Conservation (phyloP, 2,888 invertebrate species). For the Euplexia lucipara region DNA sequence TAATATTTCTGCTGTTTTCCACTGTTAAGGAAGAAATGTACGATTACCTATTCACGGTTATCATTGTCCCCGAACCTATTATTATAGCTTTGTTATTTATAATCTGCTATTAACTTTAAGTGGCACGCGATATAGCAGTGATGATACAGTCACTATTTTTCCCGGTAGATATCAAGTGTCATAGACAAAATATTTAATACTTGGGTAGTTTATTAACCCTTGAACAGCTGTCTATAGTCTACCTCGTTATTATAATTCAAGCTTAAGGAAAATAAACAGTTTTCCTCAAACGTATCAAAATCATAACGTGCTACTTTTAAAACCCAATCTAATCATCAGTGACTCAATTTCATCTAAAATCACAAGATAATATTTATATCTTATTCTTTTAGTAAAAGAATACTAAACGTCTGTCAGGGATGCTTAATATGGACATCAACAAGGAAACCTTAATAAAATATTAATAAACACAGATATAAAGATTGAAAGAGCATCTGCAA, state of each 20-base stretch:
- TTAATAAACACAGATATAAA: constrained; percentile 38
- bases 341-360: constrained; percentile 2
- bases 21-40: background rate
- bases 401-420: constrained; percentile 4
- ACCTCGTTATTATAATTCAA: background rate
- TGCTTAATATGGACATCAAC: constrained; percentile 21
- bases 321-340: constrained; percentile 2
- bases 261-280: background rate
- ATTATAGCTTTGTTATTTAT: constrained; percentile 19
- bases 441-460: constrained; percentile 39
- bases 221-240: background rate
- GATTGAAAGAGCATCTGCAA: constrained; percentile 46
- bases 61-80: constrained; percentile 13
- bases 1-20: background rate
- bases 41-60: background rate
- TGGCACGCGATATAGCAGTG: background rate
- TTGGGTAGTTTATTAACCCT: too few species aligned
- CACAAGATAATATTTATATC: constrained; percentile 18
- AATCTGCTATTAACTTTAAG: constrained; percentile 17
- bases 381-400: constrained; percentile 1
- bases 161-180: background rate
- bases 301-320: background rate
- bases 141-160: constrained; percentile 19
- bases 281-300: background rate
- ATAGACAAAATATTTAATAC: too few species aligned